Evolutionary conservation across 2,113 vertebrate species (phyloP).

Genomic region (Epinephelus moara): DNA sequence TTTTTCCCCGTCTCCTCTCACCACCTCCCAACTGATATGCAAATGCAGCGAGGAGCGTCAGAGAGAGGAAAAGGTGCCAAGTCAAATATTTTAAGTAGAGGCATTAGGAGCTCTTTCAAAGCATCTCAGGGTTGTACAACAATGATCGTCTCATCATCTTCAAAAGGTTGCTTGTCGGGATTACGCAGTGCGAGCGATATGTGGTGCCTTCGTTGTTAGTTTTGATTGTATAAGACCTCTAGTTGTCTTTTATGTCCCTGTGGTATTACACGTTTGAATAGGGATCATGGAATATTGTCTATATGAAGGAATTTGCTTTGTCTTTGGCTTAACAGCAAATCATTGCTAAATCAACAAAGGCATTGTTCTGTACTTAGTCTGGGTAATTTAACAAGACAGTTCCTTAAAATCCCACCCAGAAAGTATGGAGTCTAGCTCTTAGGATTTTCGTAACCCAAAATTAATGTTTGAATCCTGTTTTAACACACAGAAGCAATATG

Average conservation of each 20-base stretch:
- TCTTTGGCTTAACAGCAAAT: constrained; percentile 60
- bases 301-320: constrained; percentile 54
- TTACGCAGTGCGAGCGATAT: constrained; percentile 47
- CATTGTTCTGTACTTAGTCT: constrained; percentile 55
- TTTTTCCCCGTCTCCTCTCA: neutral
- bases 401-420: constrained; percentile 55
- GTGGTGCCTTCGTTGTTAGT: constrained; percentile 35
- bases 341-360: constrained; percentile 57
- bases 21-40: constrained; percentile 66
- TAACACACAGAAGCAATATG: neutral
- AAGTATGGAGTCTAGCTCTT: neutral
- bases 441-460: neutral
- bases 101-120: constrained; percentile 54
- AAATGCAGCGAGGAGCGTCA: constrained; percentile 55
- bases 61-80: constrained; percentile 55
- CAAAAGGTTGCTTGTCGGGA: constrained; percentile 61
- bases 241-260: constrained; percentile 51
- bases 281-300: constrained; percentile 62
- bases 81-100: constrained; percentile 65
- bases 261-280: constrained; percentile 63
- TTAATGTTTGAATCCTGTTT: neutral
- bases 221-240: constrained; percentile 63
- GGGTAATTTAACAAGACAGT: constrained; percentile 44
- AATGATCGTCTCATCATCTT: constrained; percentile 55
- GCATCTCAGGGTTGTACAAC: constrained; percentile 51